Evolutionary conservation across 2,888 invertebrate species (phyloP).

Genomic region (Dolichopus griseipennis): DNA sequence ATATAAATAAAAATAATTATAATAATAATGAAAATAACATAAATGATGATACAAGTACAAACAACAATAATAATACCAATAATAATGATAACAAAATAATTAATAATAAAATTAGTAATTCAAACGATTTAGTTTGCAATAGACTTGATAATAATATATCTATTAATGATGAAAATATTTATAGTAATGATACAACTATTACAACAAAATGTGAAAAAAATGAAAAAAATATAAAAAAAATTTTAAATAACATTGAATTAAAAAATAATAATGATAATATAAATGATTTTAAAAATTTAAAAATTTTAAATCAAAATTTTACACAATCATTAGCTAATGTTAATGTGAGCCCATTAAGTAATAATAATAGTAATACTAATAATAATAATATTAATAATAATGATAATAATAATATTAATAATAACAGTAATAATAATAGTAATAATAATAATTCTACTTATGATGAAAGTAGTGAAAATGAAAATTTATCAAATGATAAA

Average conservation of each 20-base stretch:
- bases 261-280: slow-evolving; percentile 6
- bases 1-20: background rate
- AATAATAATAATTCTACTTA: slow-evolving; percentile 8
- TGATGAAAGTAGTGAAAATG: slow-evolving; percentile 10
- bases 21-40: background rate
- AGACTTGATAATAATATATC: slow-evolving; percentile 18
- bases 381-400: slow-evolving; percentile 8
- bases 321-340: too few relatives aligned
- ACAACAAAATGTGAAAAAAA: background rate
- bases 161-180: slow-evolving; percentile 33
- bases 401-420: slow-evolving; percentile 8
- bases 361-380: slow-evolving; percentile 8
- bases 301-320: too few relatives aligned
- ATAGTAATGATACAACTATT: slow-evolving; percentile 8
- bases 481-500: slow-evolving; percentile 14
- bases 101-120: background rate
- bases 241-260: slow-evolving; percentile 7
- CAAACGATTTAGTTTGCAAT: slow-evolving; percentile 25
- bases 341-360: too few relatives aligned
- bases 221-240: slow-evolving; percentile 8
- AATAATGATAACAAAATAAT: slow-evolving; percentile 23
- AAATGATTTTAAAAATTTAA: background rate
- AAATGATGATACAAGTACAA: background rate
- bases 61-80: slow-evolving; percentile 22
- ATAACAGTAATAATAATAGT: slow-evolving; percentile 10